Base-by-base conservation (phyloP, 2,797 vertebrate genomes). In the Chromobotia macracanthus region DNA sequence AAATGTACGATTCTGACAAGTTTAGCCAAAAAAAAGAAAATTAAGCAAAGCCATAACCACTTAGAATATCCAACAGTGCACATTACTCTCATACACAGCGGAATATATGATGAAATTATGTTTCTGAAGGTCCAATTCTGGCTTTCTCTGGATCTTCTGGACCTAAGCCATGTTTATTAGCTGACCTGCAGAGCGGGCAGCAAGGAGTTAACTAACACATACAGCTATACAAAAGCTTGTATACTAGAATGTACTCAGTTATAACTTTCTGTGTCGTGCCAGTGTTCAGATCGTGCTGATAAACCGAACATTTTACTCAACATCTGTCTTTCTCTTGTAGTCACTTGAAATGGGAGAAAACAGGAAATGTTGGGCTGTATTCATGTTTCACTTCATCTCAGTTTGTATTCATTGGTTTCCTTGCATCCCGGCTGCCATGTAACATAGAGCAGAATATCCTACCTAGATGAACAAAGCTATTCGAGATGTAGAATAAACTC, bases 141-240 rank as follows among this genome's bases (percentile, higher is more conserved):
- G 75, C 61, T 66, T 61, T 68, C 58, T 56, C 11, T 72, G 75
- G 61, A 64, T 81, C 79, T 81, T 75, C 75, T 38, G 77, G 48
- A 86, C 72, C 67, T 82, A 76, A 88, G 84, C 84, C 80, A 84
- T 83, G 86, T 66, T 85, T 70, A 85, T 79, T 85, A 56, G 87
- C 90, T 88, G 86, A 71, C 93, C 93, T 94, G 93, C 88, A 89
- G 94, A 94, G 92, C 94, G 91, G 94, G 93, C 90, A 87, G 89
- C 87, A 50, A 81, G 86, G 87, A 87, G 89, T 87, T 89, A 85
- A 89, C 86, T 88, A 83, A 69, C 81, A 81, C 89, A 86, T 90
- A 83, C 85, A 86, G 87, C 87, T 87, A 84, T 87, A 90, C 86
- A 89, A 83, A 72, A 80, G 78, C 87, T 83, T 89, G 89, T 91